These are phyloP conservation scores for Dissostichus mawsoni DNA, from an alignment of 2,113 vertebrate species.

Conservation along the genomic window DNA sequence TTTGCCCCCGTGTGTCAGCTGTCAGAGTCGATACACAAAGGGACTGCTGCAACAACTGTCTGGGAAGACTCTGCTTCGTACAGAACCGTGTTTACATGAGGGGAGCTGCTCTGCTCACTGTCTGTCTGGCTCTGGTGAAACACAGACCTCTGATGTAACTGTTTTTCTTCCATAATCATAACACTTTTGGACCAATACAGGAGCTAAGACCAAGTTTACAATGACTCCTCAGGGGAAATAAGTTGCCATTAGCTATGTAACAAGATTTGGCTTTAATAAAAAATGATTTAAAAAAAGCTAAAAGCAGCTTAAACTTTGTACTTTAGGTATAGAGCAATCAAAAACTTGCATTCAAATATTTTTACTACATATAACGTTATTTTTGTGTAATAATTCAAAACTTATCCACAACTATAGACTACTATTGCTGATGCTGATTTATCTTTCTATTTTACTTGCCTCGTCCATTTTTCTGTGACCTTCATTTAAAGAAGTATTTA, in stretches of 20 bases:
- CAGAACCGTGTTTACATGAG: constrained; percentile 47
- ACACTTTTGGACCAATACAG: background rate
- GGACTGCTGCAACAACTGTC: constrained; percentile 33
- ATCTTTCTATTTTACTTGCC: background rate
- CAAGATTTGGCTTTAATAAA: no score
- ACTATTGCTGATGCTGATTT: background rate
- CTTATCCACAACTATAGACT: background rate
- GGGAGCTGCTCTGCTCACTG: constrained; percentile 20
- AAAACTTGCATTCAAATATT: no score
- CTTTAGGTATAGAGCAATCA: background rate
- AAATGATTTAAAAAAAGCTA: background rate
- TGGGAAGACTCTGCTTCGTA: constrained; percentile 15
- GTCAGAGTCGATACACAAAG: constrained; percentile 34
- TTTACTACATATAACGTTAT: no score
- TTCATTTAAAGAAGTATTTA: background rate
- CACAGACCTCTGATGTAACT: constrained; percentile 48
- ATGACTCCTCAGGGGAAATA: no score
- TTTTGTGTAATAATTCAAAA: background rate
- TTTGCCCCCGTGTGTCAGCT: constrained; percentile 47
- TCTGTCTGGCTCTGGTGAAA: constrained; percentile 41
- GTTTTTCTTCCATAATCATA: background rate
- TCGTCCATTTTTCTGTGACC: background rate
- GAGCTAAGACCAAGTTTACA: background rate
- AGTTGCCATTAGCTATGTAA: background rate
- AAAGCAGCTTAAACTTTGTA: background rate